Conservation (phyloP, 2,113 vertebrate species). For the Pleuronectes platessa region DNA sequence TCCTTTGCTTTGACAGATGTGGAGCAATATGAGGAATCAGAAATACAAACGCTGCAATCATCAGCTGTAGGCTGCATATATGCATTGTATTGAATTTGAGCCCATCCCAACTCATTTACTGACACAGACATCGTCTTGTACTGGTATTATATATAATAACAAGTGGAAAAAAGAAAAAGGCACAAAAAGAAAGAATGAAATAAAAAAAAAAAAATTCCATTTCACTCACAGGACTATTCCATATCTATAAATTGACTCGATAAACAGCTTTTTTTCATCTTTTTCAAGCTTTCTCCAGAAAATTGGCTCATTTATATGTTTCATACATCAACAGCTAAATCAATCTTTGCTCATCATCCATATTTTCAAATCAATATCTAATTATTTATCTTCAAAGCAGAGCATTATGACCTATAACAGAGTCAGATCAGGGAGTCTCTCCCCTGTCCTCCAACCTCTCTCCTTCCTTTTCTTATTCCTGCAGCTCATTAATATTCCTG, state of each 20-base stretch:
- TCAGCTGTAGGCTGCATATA: not conserved
- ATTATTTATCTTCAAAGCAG: not conserved
- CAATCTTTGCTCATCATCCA: not conserved
- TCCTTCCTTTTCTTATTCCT: constrained; percentile 28
- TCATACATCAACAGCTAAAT: not conserved
- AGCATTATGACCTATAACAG: not conserved
- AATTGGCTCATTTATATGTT: not conserved
- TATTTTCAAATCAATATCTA: not conserved
- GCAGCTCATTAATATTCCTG: constrained; percentile 28
- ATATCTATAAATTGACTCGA: too few species aligned
- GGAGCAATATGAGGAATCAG: not conserved
- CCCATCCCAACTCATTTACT: too few species aligned
- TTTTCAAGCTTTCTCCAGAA: too few species aligned
- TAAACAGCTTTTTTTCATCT: too few species aligned
- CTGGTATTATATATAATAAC: too few species aligned
- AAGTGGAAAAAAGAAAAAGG: not conserved
- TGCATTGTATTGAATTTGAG: too few species aligned
- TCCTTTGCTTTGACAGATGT: not conserved
- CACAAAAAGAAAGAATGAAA: not conserved
- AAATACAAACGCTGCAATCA: not conserved
- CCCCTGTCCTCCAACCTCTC: not conserved
- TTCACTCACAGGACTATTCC: not conserved
- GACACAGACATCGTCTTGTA: too few species aligned
- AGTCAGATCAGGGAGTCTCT: not conserved
- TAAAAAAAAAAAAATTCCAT: not conserved